phyloP scores from a whole-genome alignment of 2,113 vertebrate genomes.

The Rhinopithecus roxellana region DNA sequence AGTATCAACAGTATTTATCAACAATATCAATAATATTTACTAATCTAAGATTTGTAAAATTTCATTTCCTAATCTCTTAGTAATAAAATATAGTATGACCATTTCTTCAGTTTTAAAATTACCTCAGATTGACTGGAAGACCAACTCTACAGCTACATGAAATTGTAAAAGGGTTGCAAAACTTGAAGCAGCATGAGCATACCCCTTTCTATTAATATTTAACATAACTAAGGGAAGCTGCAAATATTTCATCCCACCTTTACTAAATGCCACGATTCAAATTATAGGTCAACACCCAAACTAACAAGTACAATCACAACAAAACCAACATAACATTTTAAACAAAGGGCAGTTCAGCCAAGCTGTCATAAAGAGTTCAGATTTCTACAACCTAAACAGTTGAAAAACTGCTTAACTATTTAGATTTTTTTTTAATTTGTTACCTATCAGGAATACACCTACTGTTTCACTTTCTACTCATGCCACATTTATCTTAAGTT shows the following conservation, averaged over 20 bases:
- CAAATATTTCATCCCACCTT: constrained; percentile 34
- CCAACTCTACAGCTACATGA: not conserved
- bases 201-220: constrained; percentile 35
- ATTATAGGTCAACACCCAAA: constrained; percentile 39
- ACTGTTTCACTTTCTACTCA: constrained; percentile 56
- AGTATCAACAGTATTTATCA: constrained; percentile 7
- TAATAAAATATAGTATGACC: constrained; percentile 15
- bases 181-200: not conserved
- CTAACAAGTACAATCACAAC: constrained; percentile 39
- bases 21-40: not conserved
- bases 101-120: constrained; percentile 52
- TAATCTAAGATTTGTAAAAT: not conserved
- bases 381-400: constrained; percentile 16
- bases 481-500: constrained; percentile 73
- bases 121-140: not conserved
- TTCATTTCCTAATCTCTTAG: constrained; percentile 36
- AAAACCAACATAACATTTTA: constrained; percentile 48
- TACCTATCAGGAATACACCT: not conserved
- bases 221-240: constrained; percentile 24
- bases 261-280: constrained; percentile 23
- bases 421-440: not conserved
- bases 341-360: constrained; percentile 38
- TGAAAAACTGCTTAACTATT: not conserved
- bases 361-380: not conserved
- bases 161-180: constrained; percentile 46